Conservation (phyloP, 2,797 vertebrate species). For the Varecia variegata region DNA sequence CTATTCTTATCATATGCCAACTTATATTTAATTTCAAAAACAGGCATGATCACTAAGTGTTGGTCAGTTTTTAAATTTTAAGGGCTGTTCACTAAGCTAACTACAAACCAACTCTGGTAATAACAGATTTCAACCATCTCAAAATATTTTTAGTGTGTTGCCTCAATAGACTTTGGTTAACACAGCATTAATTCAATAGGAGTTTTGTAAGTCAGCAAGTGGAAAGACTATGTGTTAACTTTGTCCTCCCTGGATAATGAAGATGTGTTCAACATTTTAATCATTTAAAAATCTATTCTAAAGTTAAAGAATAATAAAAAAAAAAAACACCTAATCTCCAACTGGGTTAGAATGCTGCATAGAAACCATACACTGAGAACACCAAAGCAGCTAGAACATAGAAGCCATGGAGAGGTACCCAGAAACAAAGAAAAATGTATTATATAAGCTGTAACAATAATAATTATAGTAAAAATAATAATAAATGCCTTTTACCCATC, state of each 20-base stretch:
- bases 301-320: neutral
- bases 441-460: neutral
- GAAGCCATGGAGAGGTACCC: neutral
- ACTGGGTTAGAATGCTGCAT: neutral
- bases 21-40: neutral
- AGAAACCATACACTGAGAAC: neutral
- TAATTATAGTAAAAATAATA: neutral
- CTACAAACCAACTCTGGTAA: neutral
- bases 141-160: neutral
- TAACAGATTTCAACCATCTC: neutral
- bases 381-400: neutral
- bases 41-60: neutral
- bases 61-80: neutral
- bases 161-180: neutral
- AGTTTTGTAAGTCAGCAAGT: neutral
- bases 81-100: neutral
- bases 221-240: slow-evolving; percentile 6
- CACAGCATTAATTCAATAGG: neutral
- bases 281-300: slow-evolving; percentile 14
- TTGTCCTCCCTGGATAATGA: neutral
- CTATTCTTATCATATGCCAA: neutral
- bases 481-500: neutral
- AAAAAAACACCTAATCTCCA: neutral
- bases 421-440: neutral
- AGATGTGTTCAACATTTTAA: neutral